Percentiles rank a stretch among this genome's conserved stretches.
Evolutionary conservation across 2,113 vertebrate species (phyloP).

Genomic region (Crotalus horridus): DNA sequence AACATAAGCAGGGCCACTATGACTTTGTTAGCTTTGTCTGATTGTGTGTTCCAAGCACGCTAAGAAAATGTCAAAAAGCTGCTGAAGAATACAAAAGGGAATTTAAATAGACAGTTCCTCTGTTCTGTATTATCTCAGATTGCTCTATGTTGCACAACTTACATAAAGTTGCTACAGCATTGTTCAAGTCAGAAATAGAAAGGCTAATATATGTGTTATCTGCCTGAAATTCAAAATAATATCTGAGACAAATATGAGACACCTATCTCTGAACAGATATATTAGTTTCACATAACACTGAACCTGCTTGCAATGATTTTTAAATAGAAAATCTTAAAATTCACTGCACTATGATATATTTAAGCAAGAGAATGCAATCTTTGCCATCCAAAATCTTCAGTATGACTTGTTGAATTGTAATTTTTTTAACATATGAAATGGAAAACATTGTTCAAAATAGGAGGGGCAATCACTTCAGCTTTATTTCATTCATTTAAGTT

Average conservation of each 20-base stretch:
- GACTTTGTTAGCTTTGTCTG: background rate
- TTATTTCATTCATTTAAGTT: background rate
- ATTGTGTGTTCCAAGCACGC: background rate
- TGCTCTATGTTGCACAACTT: background rate
- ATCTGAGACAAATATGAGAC: background rate
- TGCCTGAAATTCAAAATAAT: background rate
- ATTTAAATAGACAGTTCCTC: slow-evolving; percentile 2
- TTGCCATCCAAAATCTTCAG: background rate
- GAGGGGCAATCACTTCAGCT: background rate
- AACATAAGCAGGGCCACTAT: background rate
- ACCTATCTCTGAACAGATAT: background rate
- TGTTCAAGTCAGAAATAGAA: background rate
- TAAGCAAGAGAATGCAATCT: background rate
- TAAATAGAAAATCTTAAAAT: background rate
- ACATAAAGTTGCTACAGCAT: background rate
- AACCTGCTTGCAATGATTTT: background rate
- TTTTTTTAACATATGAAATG: background rate
- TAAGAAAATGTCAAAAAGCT: background rate
- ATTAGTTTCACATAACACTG: background rate
- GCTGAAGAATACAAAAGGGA: background rate
- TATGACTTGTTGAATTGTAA: background rate
- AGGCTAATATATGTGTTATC: background rate
- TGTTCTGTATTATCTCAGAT: background rate
- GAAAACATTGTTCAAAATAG: background rate
- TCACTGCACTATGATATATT: background rate